Evolutionary conservation across 2,888 invertebrate genomes (phyloP).

Genomic region (Atethmia centrago): DNA sequence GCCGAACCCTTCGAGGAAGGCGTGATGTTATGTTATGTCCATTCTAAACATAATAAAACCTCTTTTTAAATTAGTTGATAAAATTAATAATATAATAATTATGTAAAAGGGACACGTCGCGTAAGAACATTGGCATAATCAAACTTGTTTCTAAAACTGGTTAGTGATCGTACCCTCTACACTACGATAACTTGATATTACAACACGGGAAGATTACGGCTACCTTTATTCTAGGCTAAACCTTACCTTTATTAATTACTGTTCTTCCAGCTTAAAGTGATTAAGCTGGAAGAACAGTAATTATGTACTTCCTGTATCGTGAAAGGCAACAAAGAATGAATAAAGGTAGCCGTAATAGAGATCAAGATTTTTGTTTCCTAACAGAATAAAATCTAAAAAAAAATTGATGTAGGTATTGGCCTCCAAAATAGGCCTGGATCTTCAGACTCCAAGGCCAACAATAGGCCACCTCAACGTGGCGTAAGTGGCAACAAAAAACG

Average conservation of each 20-base stretch:
- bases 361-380: not conserved
- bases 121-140: not conserved
- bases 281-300: too few relatives aligned
- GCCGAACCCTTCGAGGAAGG: too few relatives aligned
- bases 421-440: not conserved
- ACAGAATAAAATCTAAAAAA: not conserved
- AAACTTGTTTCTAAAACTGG: conserved; percentile 37
- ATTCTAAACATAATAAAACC: too few relatives aligned
- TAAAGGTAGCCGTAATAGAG: not conserved
- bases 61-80: too few relatives aligned
- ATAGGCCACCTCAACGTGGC: not conserved
- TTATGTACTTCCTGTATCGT: too few relatives aligned
- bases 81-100: too few relatives aligned
- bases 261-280: not conserved
- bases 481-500: not conserved
- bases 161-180: not conserved
- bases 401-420: not conserved
- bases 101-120: too few relatives aligned
- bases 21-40: too few relatives aligned
- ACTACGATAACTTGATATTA: not conserved
- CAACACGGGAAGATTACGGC: conserved; percentile 9
- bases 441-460: not conserved
- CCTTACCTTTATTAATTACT: not conserved
- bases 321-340: too few relatives aligned
- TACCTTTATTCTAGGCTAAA: too few relatives aligned